Evolutionary conservation across 2,888 invertebrate species (phyloP).

Genomic region (Julus scanicus): DNA sequence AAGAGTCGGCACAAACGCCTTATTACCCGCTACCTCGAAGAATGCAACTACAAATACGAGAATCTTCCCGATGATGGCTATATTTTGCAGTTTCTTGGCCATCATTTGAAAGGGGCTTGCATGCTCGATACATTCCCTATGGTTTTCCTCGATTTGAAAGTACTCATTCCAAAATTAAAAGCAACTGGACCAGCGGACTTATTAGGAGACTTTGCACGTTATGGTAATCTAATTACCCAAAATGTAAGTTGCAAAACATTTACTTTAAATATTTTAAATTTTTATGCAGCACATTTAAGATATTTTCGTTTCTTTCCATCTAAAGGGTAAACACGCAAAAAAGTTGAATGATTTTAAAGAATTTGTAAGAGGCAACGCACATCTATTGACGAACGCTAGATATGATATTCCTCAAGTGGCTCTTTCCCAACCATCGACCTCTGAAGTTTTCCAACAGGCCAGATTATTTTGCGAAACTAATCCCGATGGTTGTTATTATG

Average conservation of each 20-base stretch:
- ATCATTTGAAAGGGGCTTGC: conserved; percentile 74
- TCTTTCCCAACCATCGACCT: conserved; percentile 73
- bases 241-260: conserved; percentile 17
- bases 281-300: conserved; percentile 39
- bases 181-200: conserved; percentile 77
- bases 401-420: conserved; percentile 78
- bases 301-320: conserved; percentile 50
- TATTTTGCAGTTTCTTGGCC: conserved; percentile 77
- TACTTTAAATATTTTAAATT: conserved; percentile 2
- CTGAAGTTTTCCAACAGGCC: conserved; percentile 72
- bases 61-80: conserved; percentile 78
- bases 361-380: conserved; percentile 74
- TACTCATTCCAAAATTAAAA: conserved; percentile 77
- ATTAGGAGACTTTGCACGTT: conserved; percentile 75
- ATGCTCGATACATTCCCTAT: conserved; percentile 69
- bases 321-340: conserved; percentile 66
- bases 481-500: conserved; percentile 72
- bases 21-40: conserved; percentile 70
- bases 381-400: conserved; percentile 72
- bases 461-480: conserved; percentile 69
- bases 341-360: conserved; percentile 70
- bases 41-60: conserved; percentile 67
- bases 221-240: conserved; percentile 71
- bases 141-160: conserved; percentile 76
- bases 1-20: conserved; percentile 72